Evolutionary conservation across 2,888 invertebrate species (phyloP).

Genomic region (Serrognathus titanus): DNA sequence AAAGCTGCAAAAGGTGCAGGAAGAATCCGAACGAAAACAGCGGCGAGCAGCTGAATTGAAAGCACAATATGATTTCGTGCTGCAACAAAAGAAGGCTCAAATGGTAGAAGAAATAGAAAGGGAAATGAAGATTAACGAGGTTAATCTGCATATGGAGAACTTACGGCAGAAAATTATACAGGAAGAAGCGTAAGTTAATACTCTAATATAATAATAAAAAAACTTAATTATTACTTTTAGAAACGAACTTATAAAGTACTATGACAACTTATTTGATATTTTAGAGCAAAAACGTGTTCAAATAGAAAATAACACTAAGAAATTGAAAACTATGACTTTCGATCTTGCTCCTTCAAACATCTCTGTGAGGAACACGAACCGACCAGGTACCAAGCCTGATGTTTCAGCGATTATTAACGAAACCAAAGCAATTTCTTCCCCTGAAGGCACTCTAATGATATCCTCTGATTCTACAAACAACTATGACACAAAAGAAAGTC

Average conservation of each 20-base stretch:
- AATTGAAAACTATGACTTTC: too few species aligned
- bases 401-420: too few species aligned
- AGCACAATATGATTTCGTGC: slow-evolving; percentile 40
- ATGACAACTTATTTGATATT: too few species aligned
- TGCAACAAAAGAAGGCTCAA: slow-evolving; percentile 36
- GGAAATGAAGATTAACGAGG: slow-evolving; percentile 37
- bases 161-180: slow-evolving; percentile 39
- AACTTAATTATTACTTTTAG: too few species aligned
- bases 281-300: slow-evolving; percentile 43
- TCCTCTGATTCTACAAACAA: too few species aligned
- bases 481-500: slow-evolving; percentile 28
- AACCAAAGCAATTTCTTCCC: too few species aligned
- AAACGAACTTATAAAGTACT: too few species aligned
- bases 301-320: slow-evolving; percentile 43
- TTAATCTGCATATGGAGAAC: slow-evolving; percentile 35
- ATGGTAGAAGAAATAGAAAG: slow-evolving; percentile 37
- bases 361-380: too few species aligned
- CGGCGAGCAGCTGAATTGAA: slow-evolving; percentile 35
- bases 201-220: neutral
- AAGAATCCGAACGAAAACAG: slow-evolving; percentile 36
- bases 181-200: slow-evolving; percentile 43
- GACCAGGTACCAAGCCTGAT: too few species aligned
- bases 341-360: too few species aligned
- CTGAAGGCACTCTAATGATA: too few species aligned
- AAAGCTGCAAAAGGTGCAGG: slow-evolving; percentile 33